Conservation (phyloP, 2,113 vertebrate species). For the Cheirogaleus medius region DNA sequence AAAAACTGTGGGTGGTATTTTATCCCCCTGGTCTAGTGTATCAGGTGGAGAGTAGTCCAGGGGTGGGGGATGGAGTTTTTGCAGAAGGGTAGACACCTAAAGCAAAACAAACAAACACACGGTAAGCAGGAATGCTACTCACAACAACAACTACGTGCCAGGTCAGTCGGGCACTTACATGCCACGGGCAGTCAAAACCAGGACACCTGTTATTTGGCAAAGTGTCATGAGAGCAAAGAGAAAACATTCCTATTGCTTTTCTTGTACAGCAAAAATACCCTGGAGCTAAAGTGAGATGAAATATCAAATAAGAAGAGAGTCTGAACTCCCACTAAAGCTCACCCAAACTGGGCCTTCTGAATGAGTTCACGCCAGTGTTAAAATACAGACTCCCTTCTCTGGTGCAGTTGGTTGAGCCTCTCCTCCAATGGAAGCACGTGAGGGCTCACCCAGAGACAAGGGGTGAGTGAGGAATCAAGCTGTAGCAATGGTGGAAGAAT, state of each 20-base stretch:
- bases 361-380: not conserved
- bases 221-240: not conserved
- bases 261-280: not conserved
- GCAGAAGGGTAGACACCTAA: not conserved
- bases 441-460: not conserved
- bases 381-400: not conserved
- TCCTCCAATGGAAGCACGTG: not conserved
- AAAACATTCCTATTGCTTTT: not conserved
- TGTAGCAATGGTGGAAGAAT: not conserved
- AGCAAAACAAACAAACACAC: not conserved
- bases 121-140: not conserved
- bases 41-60: not conserved
- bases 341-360: not conserved
- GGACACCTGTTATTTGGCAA: not conserved
- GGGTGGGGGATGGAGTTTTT: not conserved
- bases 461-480: too few species aligned
- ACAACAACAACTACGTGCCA: not conserved
- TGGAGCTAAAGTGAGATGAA: not conserved
- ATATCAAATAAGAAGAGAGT: not conserved
- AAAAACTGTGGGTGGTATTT: slow-evolving; percentile 17
- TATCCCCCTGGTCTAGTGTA: not conserved
- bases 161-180: accelerated
- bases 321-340: not conserved
- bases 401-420: not conserved
- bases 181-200: not conserved